phyloP scores from a whole-genome alignment of 2,888 invertebrate species.

The Pollenia griseotomentosa region DNA sequence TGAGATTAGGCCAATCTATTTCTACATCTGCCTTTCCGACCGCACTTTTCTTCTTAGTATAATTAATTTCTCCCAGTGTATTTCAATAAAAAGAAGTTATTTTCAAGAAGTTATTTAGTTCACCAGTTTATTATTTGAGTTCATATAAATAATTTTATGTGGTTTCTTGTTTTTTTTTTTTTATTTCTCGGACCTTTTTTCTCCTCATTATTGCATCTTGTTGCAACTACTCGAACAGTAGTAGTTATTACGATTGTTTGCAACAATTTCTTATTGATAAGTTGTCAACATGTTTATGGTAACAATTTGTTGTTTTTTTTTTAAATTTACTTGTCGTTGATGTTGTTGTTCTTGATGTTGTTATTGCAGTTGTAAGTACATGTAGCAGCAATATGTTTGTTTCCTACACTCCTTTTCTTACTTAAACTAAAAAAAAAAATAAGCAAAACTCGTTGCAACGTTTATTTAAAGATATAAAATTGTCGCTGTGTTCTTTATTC shows the following conservation, averaged over 20 bases:
- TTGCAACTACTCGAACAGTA: constrained; percentile 63
- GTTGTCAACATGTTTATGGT: constrained; percentile 72
- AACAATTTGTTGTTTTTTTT: constrained; percentile 67
- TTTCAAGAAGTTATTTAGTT: constrained; percentile 30
- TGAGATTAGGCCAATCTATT: no score
- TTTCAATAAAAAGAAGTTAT: neutral
- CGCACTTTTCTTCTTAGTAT: no score
- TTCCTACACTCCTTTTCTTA: constrained; percentile 34
- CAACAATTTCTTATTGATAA: constrained; percentile 72
- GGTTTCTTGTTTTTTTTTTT: constrained; percentile 23
- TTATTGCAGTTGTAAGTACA: neutral
- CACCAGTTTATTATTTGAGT: constrained; percentile 48
- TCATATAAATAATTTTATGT: constrained; percentile 63
- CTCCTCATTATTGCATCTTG: constrained; percentile 10
- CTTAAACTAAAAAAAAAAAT: neutral
- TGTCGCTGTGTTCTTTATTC: constrained; percentile 14
- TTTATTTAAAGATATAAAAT: constrained; percentile 50
- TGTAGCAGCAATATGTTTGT: constrained; percentile 19
- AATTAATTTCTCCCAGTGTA: constrained; percentile 18
- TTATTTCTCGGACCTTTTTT: neutral
- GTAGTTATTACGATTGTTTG: constrained; percentile 70
- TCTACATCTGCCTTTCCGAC: no score
- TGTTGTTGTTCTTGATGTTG: no score
- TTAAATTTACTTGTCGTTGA: constrained; percentile 5
- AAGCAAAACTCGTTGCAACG: neutral